A percentile compares a stretch with the other conserved stretches of the same genome.
Conservation (phyloP, 1,140 invertebrate genomes). For the Orchesella cincta region DNA sequence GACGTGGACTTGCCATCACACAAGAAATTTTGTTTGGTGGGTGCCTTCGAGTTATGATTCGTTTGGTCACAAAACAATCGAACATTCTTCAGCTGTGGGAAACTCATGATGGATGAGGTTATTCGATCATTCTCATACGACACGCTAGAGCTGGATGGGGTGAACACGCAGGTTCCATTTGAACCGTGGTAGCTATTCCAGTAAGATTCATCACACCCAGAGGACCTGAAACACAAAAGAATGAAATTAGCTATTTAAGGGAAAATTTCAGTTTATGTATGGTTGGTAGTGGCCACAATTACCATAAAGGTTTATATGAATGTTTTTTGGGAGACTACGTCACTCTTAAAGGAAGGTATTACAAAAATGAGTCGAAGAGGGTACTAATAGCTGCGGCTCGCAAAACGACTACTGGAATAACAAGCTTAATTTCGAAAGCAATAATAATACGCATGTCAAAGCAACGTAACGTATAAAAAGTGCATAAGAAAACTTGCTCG, state of each 20-base stretch:
- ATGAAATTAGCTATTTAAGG: slow-evolving; percentile 7
- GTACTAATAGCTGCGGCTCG: too few relatives aligned
- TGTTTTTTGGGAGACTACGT: too few relatives aligned
- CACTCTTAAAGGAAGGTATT: too few relatives aligned
- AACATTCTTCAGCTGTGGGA: slow-evolving; percentile 52
- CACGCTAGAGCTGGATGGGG: slow-evolving; percentile 12
- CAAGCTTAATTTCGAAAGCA: slow-evolving; percentile 22
- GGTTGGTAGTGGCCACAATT: not conserved
- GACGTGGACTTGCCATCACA: slow-evolving; percentile 64
- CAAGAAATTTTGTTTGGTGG: slow-evolving; percentile 69
- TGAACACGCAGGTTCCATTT: slow-evolving; percentile 41
- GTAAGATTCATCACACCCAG: slow-evolving; percentile 48
- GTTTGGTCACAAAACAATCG: slow-evolving; percentile 64
- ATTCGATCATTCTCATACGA: slow-evolving; percentile 51
- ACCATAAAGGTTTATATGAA: slow-evolving; percentile 24
- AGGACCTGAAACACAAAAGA: slow-evolving; percentile 46
- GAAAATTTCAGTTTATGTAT: not conserved
- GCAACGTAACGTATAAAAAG: not conserved
- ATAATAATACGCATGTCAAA: slow-evolving; percentile 14
- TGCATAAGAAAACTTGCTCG: not conserved
- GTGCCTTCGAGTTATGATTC: slow-evolving; percentile 65
- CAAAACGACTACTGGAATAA: not conserved
- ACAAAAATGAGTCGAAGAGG: too few relatives aligned
- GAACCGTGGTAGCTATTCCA: slow-evolving; percentile 26
- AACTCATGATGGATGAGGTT: slow-evolving; percentile 63